phyloP scores from a whole-genome alignment of 2,888 invertebrate species.

The Sericinus montela region DNA sequence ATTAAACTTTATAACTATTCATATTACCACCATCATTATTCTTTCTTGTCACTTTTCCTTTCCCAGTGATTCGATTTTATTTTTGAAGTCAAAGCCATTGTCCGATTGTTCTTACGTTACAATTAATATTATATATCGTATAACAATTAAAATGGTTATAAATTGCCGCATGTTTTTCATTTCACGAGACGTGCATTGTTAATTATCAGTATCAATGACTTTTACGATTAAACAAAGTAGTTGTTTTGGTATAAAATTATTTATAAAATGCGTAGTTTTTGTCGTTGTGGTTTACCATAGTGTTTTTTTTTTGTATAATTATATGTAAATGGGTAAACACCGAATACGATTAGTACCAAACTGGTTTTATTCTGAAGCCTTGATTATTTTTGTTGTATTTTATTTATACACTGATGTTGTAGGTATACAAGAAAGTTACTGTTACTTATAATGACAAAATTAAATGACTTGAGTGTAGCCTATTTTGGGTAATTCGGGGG shows the following conservation, averaged over 20 bases:
- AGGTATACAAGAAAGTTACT: too few species aligned
- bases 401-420: too few species aligned
- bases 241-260: too few species aligned
- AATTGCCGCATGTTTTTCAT: too few species aligned
- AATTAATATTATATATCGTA: neutral
- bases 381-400: neutral
- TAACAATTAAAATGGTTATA: neutral
- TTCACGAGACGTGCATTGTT: too few species aligned
- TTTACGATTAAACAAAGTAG: too few species aligned
- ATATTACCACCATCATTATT: constrained; percentile 20
- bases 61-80: constrained; percentile 37
- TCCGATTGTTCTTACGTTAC: constrained; percentile 27
- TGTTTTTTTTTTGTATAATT: constrained; percentile 1
- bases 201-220: too few species aligned
- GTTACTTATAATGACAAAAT: too few species aligned
- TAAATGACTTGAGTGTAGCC: too few species aligned
- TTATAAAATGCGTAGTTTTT: constrained; percentile 1
- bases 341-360: neutral
- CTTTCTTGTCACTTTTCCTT: constrained; percentile 34
- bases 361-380: neutral
- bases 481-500: too few species aligned
- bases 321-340: constrained; percentile 10
- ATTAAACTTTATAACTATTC: too few species aligned
- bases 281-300: neutral
- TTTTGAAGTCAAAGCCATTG: constrained; percentile 39